These are phyloP conservation scores for Zapus hudsonius DNA, from an alignment of 2,113 vertebrate genomes.

Conservation along the genomic window DNA sequence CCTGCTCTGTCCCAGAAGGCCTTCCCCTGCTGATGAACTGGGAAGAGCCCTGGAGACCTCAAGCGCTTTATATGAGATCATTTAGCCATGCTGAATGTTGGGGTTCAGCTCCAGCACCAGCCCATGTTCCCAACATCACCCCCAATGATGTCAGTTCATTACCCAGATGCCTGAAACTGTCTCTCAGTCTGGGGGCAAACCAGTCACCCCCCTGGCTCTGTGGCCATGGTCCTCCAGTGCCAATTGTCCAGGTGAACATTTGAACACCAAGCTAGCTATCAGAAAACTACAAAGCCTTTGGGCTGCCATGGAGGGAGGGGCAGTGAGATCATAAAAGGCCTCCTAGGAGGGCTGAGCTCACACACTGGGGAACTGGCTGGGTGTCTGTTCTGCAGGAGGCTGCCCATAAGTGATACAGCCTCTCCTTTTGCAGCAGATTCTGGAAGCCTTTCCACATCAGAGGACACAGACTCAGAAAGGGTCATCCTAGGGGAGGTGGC, in stretches of 20 bases:
- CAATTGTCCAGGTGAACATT: not conserved
- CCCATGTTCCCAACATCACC: fast-evolving
- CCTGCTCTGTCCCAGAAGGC: fast-evolving
- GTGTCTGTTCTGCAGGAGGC: not conserved
- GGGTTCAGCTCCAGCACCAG: not conserved
- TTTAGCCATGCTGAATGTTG: fast-evolving
- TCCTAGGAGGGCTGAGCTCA: not conserved
- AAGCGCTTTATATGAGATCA: fast-evolving
- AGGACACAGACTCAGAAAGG: not conserved
- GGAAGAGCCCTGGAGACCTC: not conserved
- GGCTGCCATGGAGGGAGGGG: fast-evolving
- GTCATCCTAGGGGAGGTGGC: not conserved
- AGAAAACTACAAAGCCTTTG: not conserved
- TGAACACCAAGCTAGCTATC: fast-evolving
- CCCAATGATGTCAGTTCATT: fast-evolving
- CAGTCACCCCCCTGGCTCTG: not conserved
- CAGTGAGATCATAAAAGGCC: not conserved
- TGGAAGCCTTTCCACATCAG: not conserved
- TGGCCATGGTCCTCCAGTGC: not conserved
- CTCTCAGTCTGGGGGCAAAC: not conserved
- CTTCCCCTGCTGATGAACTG: too few species aligned
- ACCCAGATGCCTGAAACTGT: not conserved
- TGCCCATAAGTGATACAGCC: not conserved
- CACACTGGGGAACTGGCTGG: not conserved
- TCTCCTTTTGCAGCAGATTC: not conserved